These are phyloP conservation scores for Calosoma granatense DNA, from an alignment of 1,140 invertebrate genomes.

Conservation along the genomic window DNA sequence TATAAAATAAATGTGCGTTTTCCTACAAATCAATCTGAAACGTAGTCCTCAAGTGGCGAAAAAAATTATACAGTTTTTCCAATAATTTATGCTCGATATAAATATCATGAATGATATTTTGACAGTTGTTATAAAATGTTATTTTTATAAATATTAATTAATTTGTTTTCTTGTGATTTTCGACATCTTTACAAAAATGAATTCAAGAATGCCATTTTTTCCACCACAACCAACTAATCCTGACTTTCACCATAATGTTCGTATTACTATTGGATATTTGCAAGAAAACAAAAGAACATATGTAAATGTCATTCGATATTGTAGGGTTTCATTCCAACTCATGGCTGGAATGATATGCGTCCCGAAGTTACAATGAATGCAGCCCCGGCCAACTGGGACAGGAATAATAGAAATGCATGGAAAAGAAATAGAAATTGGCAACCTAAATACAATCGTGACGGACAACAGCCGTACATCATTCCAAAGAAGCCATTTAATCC, in stretches of 20 bases:
- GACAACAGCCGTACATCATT: not conserved
- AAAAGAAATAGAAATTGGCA: constrained; percentile 2
- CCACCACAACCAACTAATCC: not conserved
- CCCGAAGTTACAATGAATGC: not conserved
- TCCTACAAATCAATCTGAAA: no score
- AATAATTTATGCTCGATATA: no score
- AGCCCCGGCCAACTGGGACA: not conserved
- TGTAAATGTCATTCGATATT: not conserved
- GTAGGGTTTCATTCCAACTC: not conserved
- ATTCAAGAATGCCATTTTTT: not conserved
- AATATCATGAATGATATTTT: no score
- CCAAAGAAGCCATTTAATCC: not conserved
- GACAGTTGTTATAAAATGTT: no score
- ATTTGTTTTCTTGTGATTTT: no score
- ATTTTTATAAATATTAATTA: no score
- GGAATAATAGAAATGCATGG: not conserved
- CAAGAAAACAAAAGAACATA: not conserved
- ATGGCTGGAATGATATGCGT: not conserved
- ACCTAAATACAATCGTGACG: not conserved
- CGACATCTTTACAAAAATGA: no score
- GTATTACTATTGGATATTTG: not conserved
- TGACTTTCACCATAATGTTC: not conserved
- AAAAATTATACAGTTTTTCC: no score
- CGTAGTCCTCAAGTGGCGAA: no score
- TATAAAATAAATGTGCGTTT: no score